Evolutionary conservation across 2,888 invertebrate genomes (phyloP).

Genomic region (Stenotaenia linearis): DNA sequence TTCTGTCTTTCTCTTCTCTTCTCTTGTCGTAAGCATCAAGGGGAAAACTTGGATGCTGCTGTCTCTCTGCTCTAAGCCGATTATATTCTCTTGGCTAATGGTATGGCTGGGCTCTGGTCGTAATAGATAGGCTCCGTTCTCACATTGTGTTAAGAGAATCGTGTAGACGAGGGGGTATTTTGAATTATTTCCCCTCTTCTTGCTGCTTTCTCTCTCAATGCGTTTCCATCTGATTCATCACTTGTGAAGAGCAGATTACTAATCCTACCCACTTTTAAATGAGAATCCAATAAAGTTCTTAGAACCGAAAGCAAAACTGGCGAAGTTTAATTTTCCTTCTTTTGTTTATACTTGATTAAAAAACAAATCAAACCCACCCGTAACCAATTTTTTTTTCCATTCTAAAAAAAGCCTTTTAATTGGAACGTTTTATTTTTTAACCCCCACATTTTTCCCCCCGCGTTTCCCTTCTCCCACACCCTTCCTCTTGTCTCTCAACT

Average conservation of each 20-base stretch:
- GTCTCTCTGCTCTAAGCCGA: constrained; percentile 29
- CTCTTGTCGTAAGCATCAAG: constrained; percentile 15
- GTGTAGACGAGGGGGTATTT: constrained; percentile 17
- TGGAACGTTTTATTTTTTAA: not conserved
- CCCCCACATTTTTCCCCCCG: not conserved
- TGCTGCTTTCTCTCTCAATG: constrained; percentile 11
- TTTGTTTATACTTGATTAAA: not conserved
- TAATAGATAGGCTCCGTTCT: constrained; percentile 28
- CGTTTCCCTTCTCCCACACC: not conserved
- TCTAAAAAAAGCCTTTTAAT: no score
- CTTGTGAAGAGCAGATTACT: constrained; percentile 11
- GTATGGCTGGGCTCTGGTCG: constrained; percentile 26
- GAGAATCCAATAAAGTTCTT: constrained; percentile 19
- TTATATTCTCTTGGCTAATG: constrained; percentile 29
- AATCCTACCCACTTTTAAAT: constrained; percentile 7
- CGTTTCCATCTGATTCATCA: constrained; percentile 11
- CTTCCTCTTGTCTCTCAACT: not conserved
- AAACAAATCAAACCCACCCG: not conserved
- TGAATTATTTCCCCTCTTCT: constrained; percentile 15
- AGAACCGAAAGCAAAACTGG: not conserved
- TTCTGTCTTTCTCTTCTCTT: constrained; percentile 13
- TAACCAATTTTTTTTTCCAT: not conserved
- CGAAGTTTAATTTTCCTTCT: not conserved
- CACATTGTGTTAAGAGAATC: constrained; percentile 21
- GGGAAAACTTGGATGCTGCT: constrained; percentile 19